A percentile compares a stretch with the other conserved stretches of the same genome.
phyloP scores from a whole-genome alignment of 2,797 vertebrate genomes.

The Epinephelus malabaricus region DNA sequence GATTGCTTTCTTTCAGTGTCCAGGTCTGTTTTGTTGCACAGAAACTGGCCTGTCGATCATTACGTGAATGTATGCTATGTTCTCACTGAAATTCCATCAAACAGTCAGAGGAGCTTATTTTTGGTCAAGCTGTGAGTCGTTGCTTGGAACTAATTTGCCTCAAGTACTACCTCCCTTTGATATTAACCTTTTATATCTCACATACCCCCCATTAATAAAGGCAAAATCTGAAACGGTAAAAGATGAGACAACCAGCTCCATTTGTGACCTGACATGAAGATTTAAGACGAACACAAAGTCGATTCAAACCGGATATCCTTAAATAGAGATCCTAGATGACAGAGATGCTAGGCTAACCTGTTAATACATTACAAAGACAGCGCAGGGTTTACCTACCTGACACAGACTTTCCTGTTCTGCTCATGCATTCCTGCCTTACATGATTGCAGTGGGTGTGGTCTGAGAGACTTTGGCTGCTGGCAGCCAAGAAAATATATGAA shows the following conservation, averaged over 20 bases:
- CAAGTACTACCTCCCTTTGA: conserved; percentile 82
- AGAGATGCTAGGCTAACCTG: conserved; percentile 72
- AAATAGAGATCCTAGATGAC: conserved; percentile 54
- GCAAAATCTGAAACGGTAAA: conserved; percentile 31
- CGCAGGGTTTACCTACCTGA: conserved; percentile 79
- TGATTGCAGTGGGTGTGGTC: conserved; percentile 89
- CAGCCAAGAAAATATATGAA: conserved; percentile 82
- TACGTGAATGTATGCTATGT: conserved; percentile 76
- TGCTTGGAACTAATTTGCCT: conserved; percentile 77
- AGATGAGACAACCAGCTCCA: conserved; percentile 14
- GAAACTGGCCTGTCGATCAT: conserved; percentile 71
- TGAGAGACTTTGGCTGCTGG: conserved; percentile 88
- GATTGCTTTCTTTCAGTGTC: conserved; percentile 55
- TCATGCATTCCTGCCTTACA: conserved; percentile 87
- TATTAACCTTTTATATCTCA: conserved; percentile 64
- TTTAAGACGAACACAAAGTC: conserved; percentile 25
- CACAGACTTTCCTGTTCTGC: conserved; percentile 88
- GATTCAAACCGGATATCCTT: conserved; percentile 51
- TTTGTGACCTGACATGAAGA: conserved; percentile 16
- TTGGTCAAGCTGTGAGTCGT: conserved; percentile 83
- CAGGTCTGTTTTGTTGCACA: conserved; percentile 77
- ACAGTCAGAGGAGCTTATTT: conserved; percentile 64
- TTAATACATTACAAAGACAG: conserved; percentile 78
- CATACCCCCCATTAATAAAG: conserved; percentile 37
- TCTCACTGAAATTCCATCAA: conserved; percentile 68